Evolutionary conservation across 2,888 invertebrate genomes (phyloP).

Genomic region (Oxyscelio sp.): DNA sequence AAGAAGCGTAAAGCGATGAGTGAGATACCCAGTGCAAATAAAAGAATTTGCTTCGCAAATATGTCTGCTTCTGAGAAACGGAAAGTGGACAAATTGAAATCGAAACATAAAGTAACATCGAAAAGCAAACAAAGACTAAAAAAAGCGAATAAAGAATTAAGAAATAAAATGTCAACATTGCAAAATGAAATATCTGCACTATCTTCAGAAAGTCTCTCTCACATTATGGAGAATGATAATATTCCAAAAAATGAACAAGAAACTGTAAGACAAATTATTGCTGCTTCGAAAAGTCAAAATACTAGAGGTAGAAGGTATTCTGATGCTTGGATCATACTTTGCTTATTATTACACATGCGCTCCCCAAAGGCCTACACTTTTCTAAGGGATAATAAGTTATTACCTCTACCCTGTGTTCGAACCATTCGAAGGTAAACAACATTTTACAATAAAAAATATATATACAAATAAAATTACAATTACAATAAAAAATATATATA

Average conservation of each 20-base stretch:
- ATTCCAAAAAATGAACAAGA: background rate
- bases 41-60: background rate
- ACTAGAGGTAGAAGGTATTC: background rate
- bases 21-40: background rate
- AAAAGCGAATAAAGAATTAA: background rate
- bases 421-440: slow-evolving; percentile 5
- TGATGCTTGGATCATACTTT: background rate
- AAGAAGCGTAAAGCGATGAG: background rate
- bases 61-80: background rate
- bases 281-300: background rate
- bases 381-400: background rate
- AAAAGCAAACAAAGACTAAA: background rate
- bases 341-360: background rate
- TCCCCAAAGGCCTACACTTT: background rate
- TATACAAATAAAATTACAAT: no score
- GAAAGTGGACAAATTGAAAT: background rate
- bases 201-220: background rate
- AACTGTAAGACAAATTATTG: background rate
- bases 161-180: background rate
- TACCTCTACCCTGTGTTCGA: background rate
- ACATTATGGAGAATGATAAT: background rate
- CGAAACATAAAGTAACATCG: background rate
- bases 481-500: no score
- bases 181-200: background rate
- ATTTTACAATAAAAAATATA: no score